Evolutionary conservation across 2,888 invertebrate species (phyloP).

Genomic region (Polydrusus tereticollis): DNA sequence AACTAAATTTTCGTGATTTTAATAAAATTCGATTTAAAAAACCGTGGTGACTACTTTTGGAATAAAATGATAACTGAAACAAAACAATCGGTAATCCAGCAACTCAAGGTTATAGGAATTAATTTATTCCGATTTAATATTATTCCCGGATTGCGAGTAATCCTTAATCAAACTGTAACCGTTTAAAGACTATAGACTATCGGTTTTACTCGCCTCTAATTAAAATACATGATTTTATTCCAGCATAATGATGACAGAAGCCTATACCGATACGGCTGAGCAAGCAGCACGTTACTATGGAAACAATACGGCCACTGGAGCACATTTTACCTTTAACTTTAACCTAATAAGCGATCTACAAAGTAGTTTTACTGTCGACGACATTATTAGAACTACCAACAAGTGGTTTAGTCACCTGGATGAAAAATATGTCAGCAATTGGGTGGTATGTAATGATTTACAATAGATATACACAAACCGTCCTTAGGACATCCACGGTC

Average conservation of each 20-base stretch:
- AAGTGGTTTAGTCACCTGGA: slow-evolving; percentile 77
- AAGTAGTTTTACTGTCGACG: slow-evolving; percentile 72
- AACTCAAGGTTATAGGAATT: too few species aligned
- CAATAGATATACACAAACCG: background rate
- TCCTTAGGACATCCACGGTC: too few species aligned
- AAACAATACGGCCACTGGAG: slow-evolving; percentile 66
- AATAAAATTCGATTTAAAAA: too few species aligned
- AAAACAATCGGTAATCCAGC: too few species aligned
- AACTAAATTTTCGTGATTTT: too few species aligned
- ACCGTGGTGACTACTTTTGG: too few species aligned
- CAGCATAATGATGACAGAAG: slow-evolving; percentile 83
- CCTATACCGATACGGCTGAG: slow-evolving; percentile 72
- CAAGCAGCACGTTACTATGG: slow-evolving; percentile 77
- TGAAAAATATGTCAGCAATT: slow-evolving; percentile 74
- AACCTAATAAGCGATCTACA: slow-evolving; percentile 74
- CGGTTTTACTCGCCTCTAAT: background rate
- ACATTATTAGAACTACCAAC: slow-evolving; percentile 74
- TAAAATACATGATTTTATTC: background rate
- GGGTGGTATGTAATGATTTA: slow-evolving; percentile 75
- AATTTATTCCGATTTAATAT: too few species aligned
- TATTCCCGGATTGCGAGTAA: too few species aligned
- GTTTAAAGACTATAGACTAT: too few species aligned
- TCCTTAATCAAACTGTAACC: too few species aligned
- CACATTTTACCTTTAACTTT: slow-evolving; percentile 86
- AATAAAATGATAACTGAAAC: too few species aligned